Base-by-base conservation (phyloP, 2,888 invertebrate genomes). In the Melanostoma mellinum region DNA sequence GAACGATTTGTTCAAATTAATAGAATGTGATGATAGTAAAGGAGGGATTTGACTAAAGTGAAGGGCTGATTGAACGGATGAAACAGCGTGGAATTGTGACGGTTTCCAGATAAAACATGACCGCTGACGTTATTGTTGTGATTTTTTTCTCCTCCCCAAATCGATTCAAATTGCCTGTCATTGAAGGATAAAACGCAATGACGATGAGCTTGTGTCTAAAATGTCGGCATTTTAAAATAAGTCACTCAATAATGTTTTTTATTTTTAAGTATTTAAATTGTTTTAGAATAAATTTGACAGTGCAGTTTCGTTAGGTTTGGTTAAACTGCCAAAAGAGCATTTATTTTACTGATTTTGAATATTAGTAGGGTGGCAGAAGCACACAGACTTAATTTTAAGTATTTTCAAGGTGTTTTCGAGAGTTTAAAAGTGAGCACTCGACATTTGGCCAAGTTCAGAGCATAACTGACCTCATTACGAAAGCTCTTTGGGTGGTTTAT, bases 1-100 rank as follows among this genome's bases (percentile, higher is more conserved):
- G 56, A 79, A 48, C 79, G 79, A 84, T 84, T 84, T 79, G 71
- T 65, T 48, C 69, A 79, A 84, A 84, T 84, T 84, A 84, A 84
- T 75, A 78, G 79, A 84, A 79, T 71, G 74, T 79, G 74, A 71
- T 65, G 55, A 42, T 20, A 52, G 33, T 30, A 38, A 30, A 40
- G 38, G 55, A 52, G 38, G 55, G 38, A 32, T 30, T 30, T 32
- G 32, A 40, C 30, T 1, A 53, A 10, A 42, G 48, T 9, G n/a
- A 8, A 10, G n/a, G n/a, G 9, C 33, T 9, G 30, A 36, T 38
- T 6, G 9, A 42, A n/a, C 36, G 56, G 48, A 32, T 69, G 36
- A 56, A 56, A 5, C 53, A 36, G 35, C 53, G 36, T n/a, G 71
- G 67, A n/a, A 53, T 4, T 53, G 8, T 6, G 8, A 38, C 50